phyloP scores from a whole-genome alignment of 2,113 vertebrate species.

The Myotis lucifugus region DNA sequence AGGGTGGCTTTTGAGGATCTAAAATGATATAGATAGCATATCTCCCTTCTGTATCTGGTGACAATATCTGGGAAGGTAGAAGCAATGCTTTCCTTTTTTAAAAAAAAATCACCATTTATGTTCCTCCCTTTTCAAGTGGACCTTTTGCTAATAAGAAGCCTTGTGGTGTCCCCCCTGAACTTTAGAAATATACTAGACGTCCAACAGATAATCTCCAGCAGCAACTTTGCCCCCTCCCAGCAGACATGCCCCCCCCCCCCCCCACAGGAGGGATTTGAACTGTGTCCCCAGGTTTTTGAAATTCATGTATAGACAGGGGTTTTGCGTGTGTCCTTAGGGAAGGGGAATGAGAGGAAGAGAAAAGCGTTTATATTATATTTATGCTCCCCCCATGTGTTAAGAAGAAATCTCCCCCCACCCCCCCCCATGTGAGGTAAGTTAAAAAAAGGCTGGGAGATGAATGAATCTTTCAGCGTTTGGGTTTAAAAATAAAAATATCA shows the following conservation, averaged over 20 bases:
- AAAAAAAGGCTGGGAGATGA: background rate
- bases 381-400: background rate
- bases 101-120: slow-evolving; percentile 12
- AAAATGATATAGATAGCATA: background rate
- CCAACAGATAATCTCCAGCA: slow-evolving; percentile 67
- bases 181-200: slow-evolving; percentile 81
- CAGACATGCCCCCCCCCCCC: background rate
- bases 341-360: background rate
- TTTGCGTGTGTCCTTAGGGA: slow-evolving; percentile 6
- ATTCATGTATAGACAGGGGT: slow-evolving; percentile 58
- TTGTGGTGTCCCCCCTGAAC: slow-evolving; percentile 65
- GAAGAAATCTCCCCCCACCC: no score
- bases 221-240: background rate
- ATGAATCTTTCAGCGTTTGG: slow-evolving; percentile 54
- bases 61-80: background rate
- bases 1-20: background rate
- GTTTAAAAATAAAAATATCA: slow-evolving; percentile 50
- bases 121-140: slow-evolving; percentile 30
- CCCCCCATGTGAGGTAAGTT: background rate
- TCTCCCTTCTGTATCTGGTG: background rate
- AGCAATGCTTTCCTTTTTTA: background rate
- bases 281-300: background rate
- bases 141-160: slow-evolving; percentile 52
- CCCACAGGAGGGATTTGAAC: background rate
- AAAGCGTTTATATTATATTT: background rate